phyloP scores from a whole-genome alignment of 2,888 invertebrate genomes.

The Drosophila imparisetae region DNA sequence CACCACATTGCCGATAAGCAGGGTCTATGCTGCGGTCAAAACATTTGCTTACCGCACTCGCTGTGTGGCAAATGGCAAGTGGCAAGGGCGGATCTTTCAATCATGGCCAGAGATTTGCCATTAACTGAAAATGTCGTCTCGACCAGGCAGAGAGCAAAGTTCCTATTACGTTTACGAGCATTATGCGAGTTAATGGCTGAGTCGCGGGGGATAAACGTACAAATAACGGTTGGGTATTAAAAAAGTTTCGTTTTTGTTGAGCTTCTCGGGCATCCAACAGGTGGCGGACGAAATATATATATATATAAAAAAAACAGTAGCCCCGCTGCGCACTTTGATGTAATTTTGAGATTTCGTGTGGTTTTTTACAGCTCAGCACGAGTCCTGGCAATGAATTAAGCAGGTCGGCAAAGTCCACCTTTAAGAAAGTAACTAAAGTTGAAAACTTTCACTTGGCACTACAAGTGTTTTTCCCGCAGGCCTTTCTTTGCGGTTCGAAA shows the following conservation, averaged over 20 bases:
- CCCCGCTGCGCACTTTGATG: conserved; percentile 9
- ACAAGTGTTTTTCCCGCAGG: neutral
- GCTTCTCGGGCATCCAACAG: conserved; percentile 13
- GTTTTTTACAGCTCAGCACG: conserved; percentile 23
- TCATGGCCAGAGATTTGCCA: conserved; percentile 51
- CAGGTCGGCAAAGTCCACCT: conserved; percentile 29
- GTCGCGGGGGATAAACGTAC: conserved; percentile 11
- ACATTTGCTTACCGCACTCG: conserved; percentile 34
- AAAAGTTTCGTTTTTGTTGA: conserved; percentile 52
- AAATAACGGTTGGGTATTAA: conserved; percentile 52
- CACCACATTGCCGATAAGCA: conserved; percentile 32
- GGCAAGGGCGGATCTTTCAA: conserved; percentile 52
- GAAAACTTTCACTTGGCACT: conserved; percentile 52
- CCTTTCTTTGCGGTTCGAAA: conserved; percentile 1
- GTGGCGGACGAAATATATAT: conserved; percentile 1
- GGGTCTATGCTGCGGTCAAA: conserved; percentile 52
- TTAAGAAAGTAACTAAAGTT: conserved; percentile 50
- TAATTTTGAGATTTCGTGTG: conserved; percentile 26
- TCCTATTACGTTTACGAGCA: conserved; percentile 53
- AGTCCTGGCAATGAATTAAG: conserved; percentile 31
- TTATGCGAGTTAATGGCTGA: conserved; percentile 50
- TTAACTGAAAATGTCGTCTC: conserved; percentile 36
- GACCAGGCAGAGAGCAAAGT: conserved; percentile 33
- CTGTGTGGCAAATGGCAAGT: neutral
- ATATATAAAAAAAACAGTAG: neutral